A percentile compares a stretch with the other conserved stretches of the same genome.
phyloP scores from a whole-genome alignment of 1,140 invertebrate genomes.

The Limonius californicus region DNA sequence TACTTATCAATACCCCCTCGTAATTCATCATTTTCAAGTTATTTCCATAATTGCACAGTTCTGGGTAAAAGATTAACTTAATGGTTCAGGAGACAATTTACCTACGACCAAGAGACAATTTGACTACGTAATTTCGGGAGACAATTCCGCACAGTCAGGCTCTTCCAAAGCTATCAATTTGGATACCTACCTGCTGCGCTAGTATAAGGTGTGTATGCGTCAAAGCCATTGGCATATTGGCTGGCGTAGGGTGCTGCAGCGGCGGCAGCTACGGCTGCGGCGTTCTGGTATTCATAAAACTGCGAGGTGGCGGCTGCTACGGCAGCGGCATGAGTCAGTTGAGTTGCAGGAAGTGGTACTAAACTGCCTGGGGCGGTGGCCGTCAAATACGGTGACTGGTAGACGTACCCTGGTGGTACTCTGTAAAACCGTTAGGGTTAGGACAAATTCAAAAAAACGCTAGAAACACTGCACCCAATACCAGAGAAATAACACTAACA shows the following conservation, averaged over 20 bases:
- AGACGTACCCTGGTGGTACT: slow-evolving; percentile 71
- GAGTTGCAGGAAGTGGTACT: slow-evolving; percentile 59
- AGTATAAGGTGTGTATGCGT: slow-evolving; percentile 65
- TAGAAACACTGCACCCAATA: slow-evolving; percentile 20
- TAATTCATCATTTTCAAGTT: too few species aligned
- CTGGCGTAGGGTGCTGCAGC: slow-evolving; percentile 59
- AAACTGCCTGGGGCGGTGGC: slow-evolving; percentile 58
- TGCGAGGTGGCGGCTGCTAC: slow-evolving; percentile 67
- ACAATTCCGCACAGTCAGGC: too few species aligned
- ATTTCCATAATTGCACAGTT: too few species aligned
- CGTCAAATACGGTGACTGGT: slow-evolving; percentile 64
- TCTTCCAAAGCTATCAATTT: too few species aligned
- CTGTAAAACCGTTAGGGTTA: slow-evolving; percentile 50
- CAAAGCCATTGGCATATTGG: slow-evolving; percentile 67
- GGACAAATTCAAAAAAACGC: neutral
- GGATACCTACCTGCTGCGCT: slow-evolving; percentile 50
- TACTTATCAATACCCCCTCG: too few species aligned
- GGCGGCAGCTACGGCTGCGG: slow-evolving; percentile 59
- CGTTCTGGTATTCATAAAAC: slow-evolving; percentile 69
- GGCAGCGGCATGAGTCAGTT: slow-evolving; percentile 67
- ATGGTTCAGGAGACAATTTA: too few species aligned
- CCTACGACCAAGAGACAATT: too few species aligned
- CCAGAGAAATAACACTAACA: slow-evolving; percentile 19
- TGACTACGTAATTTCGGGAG: too few species aligned
- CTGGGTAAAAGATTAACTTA: too few species aligned